These are phyloP conservation scores for Toxotes jaculatrix DNA, from an alignment of 2,113 vertebrate species.

Conservation along the genomic window DNA sequence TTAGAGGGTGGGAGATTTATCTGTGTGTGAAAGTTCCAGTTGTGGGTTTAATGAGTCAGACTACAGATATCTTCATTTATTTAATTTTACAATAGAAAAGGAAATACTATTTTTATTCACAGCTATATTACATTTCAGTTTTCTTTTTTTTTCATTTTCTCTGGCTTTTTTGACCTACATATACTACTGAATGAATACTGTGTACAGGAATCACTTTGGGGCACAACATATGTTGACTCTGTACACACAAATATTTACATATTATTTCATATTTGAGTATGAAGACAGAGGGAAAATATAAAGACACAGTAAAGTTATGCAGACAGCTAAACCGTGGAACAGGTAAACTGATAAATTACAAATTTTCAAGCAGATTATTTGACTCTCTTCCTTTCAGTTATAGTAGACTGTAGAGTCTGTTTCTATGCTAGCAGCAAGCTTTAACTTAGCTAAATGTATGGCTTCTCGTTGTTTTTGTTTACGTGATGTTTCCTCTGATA, in stretches of 20 bases:
- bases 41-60: conserved; percentile 39
- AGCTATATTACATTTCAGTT: not conserved
- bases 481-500: no score
- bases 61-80: not conserved
- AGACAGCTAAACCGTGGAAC: not conserved
- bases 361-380: not conserved
- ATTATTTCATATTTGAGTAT: not conserved
- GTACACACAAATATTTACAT: not conserved
- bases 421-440: no score
- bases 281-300: not conserved
- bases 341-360: accelerated
- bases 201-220: not conserved
- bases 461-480: no score
- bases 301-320: not conserved
- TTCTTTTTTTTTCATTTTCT: not conserved
- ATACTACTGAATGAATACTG: not conserved
- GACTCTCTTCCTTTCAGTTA: not conserved
- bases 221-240: conserved; percentile 26
- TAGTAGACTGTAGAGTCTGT: no score
- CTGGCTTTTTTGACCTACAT: not conserved
- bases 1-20: conserved; percentile 44
- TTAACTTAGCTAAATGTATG: no score
- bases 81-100: not conserved
- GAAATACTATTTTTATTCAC: not conserved
- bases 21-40: conserved; percentile 14